A percentile compares a stretch with the other conserved stretches of the same genome.
Conservation (phyloP, 2,888 invertebrate genomes). For the Exephanes ischioxanthus region DNA sequence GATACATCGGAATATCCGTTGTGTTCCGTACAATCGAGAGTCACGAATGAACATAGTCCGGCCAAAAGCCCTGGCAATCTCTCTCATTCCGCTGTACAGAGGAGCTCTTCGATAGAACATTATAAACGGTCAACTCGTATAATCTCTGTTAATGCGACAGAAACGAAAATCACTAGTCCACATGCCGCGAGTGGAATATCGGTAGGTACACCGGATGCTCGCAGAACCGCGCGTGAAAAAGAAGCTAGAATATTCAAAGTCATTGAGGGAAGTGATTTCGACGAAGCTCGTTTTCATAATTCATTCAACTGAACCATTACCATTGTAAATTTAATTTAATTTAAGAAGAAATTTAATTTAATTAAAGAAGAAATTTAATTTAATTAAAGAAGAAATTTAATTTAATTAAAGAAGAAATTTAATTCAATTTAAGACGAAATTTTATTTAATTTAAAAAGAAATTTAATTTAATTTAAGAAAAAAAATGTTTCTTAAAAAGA, state of each 20-base stretch:
- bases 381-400: too few relatives aligned
- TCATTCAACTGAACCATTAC: constrained; percentile 11
- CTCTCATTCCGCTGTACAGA: too few relatives aligned
- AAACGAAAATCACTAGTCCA: background rate
- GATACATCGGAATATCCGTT: background rate
- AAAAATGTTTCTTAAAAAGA: too few relatives aligned
- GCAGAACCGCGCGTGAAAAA: constrained; percentile 61
- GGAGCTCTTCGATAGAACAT: too few relatives aligned
- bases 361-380: too few relatives aligned
- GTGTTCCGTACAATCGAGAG: background rate
- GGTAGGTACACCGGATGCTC: constrained; percentile 54
- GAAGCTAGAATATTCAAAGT: constrained; percentile 74
- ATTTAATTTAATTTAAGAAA: too few relatives aligned
- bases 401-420: too few relatives aligned
- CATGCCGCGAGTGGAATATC: constrained; percentile 45
- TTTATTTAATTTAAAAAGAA: too few relatives aligned
- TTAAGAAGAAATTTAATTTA: too few relatives aligned
- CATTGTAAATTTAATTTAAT: background rate
- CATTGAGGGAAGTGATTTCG: constrained; percentile 74
- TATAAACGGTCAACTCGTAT: too few relatives aligned
- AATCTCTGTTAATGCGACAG: background rate
- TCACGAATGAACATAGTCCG: background rate
- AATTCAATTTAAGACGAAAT: too few relatives aligned
- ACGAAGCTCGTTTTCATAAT: constrained; percentile 71
- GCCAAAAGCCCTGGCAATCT: background rate